Evolutionary conservation across 2,797 vertebrate species (phyloP).

Genomic region (Pachyuromys duprasi): DNA sequence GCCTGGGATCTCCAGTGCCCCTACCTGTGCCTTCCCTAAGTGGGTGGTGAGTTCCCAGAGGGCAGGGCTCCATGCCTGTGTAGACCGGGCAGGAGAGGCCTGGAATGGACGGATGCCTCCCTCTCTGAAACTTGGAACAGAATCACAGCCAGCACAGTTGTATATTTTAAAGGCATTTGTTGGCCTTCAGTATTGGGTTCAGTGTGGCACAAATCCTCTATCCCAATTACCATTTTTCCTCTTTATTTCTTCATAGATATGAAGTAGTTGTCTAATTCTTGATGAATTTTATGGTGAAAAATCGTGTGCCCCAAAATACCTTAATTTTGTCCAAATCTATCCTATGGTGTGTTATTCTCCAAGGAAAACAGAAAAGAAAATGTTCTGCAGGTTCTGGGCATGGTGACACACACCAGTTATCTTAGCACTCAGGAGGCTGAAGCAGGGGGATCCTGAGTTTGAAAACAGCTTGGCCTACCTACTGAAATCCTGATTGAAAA

Average conservation of each 20-base stretch:
- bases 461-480: not conserved
- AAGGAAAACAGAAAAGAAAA: not conserved
- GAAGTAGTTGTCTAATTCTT: not conserved
- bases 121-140: no score
- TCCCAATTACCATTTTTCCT: not conserved
- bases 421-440: not conserved
- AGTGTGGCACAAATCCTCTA: not conserved
- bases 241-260: not conserved
- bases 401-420: not conserved
- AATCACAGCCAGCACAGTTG: no score
- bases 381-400: not conserved
- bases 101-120: no score
- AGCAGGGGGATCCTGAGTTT: not conserved
- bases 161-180: not conserved
- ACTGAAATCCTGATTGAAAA: not conserved
- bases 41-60: no score
- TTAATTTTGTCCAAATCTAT: not conserved
- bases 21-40: no score
- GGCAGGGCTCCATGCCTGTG: no score
- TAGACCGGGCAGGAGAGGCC: no score
- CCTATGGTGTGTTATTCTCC: not conserved
- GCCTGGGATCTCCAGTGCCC: no score
- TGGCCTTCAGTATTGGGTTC: not conserved
- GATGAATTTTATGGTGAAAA: not conserved
- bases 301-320: not conserved